Base-by-base conservation (phyloP, 2,888 invertebrate species). In the Meiosimyza platycephala region DNA sequence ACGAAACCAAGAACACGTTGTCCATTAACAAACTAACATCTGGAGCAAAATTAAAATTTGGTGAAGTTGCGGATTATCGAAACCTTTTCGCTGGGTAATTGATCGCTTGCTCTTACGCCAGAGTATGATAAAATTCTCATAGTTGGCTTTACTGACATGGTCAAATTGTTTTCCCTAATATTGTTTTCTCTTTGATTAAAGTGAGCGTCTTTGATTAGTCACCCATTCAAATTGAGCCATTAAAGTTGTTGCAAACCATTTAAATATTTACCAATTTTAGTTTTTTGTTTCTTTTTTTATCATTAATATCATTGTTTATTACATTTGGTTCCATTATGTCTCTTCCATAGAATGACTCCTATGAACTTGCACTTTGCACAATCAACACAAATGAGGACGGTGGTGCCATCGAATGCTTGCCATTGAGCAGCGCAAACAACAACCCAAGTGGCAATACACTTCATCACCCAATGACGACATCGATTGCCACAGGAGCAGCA, bases 391-490 rank as follows among this genome's bases (percentile, higher is more conserved):
- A 75, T 57, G 71, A 66, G 76, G 79, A 76, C 76, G 77, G 73
- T 40, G 69, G 75, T 69, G 73, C 73, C 55, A 94, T 94, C 93
- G 94, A 94, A 89, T 94, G 94, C 89, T 90, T 94, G 89, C 93
- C 93, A 85, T 89, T 93, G 86, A 92, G 74, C 52, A 54, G 80
- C 77, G 75, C 76, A 71, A 68, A 77, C 74, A 71, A 78, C 50
- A 59, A 50, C 28, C 28, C 28, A 18, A 76, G 59, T 55, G 75
- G 65, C 70, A 75, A 69, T 64, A 75, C 55, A 40, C 54, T 66
- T 71, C 75, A 74, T 72, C 75, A 69, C 54, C 55, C 71, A 28
- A 70, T 75, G 75, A n/a, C 69, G 52, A 60, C 67, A 11, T 54
- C 55, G 9, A 50, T 57, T 47, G 51, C 77, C 57, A 72, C 75